These are phyloP conservation scores for Mobula hypostoma DNA, from an alignment of 2,113 vertebrate species.

Conservation along the genomic window DNA sequence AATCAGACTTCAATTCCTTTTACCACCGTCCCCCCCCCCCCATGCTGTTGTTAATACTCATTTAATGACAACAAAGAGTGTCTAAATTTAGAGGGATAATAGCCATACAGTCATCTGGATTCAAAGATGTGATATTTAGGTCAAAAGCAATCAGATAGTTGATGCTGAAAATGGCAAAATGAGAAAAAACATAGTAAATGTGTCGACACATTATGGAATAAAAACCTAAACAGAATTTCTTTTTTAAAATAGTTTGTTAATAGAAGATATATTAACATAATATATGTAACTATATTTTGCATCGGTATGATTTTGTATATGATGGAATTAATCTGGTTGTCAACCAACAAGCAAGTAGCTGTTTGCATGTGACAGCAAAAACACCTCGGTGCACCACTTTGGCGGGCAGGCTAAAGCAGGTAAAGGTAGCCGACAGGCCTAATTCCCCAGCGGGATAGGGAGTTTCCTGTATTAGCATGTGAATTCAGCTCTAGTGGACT, in stretches of 20 bases:
- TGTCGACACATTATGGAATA: neutral
- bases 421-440: too few species aligned
- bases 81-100: neutral
- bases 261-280: neutral
- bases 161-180: neutral
- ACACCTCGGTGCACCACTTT: too few species aligned
- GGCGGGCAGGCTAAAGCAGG: too few species aligned
- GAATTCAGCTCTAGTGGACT: too few species aligned
- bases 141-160: neutral
- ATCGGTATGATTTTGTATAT: neutral
- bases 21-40: too few species aligned
- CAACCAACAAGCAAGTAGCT: too few species aligned
- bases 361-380: too few species aligned
- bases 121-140: neutral
- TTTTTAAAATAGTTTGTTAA: neutral
- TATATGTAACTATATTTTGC: neutral
- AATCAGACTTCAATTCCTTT: neutral
- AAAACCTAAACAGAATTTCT: neutral
- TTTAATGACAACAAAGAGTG: neutral
- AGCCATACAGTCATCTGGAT: too few species aligned
- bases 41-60: neutral
- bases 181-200: neutral
- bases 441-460: too few species aligned
- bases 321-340: neutral
- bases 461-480: too few species aligned